phyloP scores from a whole-genome alignment of 2,113 vertebrate genomes.

The Amazona guildingii region DNA sequence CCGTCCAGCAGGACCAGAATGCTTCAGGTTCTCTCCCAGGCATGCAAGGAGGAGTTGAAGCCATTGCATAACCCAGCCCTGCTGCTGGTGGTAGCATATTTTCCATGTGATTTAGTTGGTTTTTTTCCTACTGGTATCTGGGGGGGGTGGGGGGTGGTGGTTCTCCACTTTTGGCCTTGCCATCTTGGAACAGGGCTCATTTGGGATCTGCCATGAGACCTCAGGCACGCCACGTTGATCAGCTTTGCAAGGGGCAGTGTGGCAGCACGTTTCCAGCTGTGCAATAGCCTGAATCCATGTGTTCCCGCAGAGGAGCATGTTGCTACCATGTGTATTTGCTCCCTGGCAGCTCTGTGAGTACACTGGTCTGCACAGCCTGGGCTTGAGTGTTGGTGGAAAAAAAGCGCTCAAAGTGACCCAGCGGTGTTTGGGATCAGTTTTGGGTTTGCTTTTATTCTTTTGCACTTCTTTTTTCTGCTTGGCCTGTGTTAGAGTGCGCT shows the following conservation, averaged over 20 bases:
- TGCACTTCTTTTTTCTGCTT: neutral
- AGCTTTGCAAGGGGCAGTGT: neutral
- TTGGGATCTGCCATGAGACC: neutral
- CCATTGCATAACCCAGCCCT: neutral
- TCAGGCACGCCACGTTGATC: fast-evolving
- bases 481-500: fast-evolving
- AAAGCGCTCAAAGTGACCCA: neutral
- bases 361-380: neutral
- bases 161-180: neutral
- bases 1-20: fast-evolving
- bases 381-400: neutral
- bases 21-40: fast-evolving
- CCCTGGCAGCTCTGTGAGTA: neutral
- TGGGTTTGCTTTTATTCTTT: neutral
- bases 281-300: neutral
- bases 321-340: neutral
- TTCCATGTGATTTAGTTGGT: neutral
- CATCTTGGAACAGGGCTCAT: neutral
- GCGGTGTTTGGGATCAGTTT: neutral
- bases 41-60: neutral
- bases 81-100: neutral
- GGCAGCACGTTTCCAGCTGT: neutral
- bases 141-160: neutral
- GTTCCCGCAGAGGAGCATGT: neutral
- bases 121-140: neutral